A percentile compares a stretch with the other conserved stretches of the same genome.
phyloP scores from a whole-genome alignment of 2,797 vertebrate species.

The Phataginus tricuspis region DNA sequence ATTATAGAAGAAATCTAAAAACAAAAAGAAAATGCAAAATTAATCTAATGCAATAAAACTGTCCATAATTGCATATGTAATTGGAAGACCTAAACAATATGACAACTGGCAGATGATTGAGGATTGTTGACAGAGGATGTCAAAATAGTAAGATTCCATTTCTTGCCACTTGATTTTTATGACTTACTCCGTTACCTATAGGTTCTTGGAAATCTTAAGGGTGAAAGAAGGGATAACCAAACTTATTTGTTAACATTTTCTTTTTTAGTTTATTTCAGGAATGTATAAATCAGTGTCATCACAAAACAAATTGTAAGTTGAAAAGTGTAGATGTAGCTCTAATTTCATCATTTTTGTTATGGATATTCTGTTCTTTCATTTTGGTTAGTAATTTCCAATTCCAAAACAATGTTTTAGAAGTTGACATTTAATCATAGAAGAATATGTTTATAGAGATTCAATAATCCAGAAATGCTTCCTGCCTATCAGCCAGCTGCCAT shows the following conservation, averaged over 20 bases:
- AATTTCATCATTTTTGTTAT: neutral
- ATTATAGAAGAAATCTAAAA: slow-evolving; percentile 45
- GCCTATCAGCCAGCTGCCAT: neutral
- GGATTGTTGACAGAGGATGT: neutral
- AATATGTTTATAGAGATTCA: neutral
- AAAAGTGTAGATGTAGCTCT: neutral
- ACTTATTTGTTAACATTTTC: neutral
- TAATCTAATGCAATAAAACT: slow-evolving; percentile 30
- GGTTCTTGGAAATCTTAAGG: neutral
- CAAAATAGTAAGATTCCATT: neutral
- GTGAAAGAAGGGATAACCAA: neutral
- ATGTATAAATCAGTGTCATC: neutral
- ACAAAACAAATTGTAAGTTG: neutral
- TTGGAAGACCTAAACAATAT: neutral
- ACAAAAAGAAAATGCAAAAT: neutral
- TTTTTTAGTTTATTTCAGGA: neutral
- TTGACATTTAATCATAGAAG: slow-evolving; percentile 2
- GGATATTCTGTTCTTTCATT: neutral
- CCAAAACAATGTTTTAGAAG: neutral
- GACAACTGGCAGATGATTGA: neutral
- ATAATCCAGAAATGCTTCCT: neutral
- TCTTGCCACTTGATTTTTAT: neutral
- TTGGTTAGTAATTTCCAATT: slow-evolving; percentile 30
- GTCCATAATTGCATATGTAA: neutral
- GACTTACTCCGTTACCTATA: neutral